Evolutionary conservation across 2,797 vertebrate genomes (phyloP), one percentile per base, ranked within the genome.

Genomic region (Remorina albescens): DNA sequence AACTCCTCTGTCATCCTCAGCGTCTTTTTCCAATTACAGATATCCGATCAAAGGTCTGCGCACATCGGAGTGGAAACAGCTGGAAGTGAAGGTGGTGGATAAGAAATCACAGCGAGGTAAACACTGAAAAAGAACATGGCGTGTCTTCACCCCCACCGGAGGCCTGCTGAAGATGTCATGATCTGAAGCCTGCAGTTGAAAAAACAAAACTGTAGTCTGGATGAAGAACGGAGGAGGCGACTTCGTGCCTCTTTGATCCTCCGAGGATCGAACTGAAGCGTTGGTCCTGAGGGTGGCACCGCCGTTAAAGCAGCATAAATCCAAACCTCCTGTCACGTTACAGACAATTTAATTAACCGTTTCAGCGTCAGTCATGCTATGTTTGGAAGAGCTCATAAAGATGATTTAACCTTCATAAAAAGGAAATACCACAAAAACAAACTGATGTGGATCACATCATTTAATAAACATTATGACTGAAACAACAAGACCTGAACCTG

Each of bases 81-180:
- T 82, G 80, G 21, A 57, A 21, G 25, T 62, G 30, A 74, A 81
- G 67, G 67, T 70, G 80, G 77, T 72, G 49, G 79, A 74, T 63
- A 57, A 53, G 54, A 46, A 54, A 54, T 71, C 16, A 10, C 25
- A 18, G 46, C 4, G 69, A 15, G 47, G 68, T 47, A 68, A 81
- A 82, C 66, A 54, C 25, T 28, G 56, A 64, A 41, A 54, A 6
- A 32, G 55, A 70, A 32, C 13, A 5, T 26, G 1, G 58, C 41
- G 19, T 71, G 58, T 67, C 62, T 62, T 23, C 0, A 19, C 49
- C 39, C 53, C n/a, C n/a, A 36, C 15, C 6, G 6, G 19, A 60
- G 23, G 26, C 28, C 46, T 42, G 6, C 0, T 37, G 49, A n/a
- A 72, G 56, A 44, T n/a, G 18, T 36, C 2, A 47, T 23, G 49